Evolutionary conservation across 2,888 invertebrate genomes (phyloP).

Genomic region (Drosophila gaucha): DNA sequence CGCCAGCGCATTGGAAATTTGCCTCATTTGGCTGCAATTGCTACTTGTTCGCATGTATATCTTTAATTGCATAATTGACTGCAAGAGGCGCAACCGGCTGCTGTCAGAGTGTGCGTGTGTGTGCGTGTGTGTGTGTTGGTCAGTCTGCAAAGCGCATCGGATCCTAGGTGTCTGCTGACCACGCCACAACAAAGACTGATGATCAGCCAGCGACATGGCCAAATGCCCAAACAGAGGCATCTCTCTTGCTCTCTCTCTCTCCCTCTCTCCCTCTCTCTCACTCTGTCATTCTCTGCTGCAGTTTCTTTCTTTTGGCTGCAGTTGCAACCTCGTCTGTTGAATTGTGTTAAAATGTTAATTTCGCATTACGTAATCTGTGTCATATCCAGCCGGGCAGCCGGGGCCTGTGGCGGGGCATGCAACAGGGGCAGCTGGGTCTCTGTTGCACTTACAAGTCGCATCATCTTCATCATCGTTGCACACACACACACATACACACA

Average conservation of each 20-base stretch:
- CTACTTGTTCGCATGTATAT: slow-evolving; percentile 63
- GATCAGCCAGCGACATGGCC: slow-evolving; percentile 45
- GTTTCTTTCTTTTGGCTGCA: too few relatives aligned
- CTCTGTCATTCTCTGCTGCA: slow-evolving; percentile 3
- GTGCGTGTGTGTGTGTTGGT: slow-evolving; percentile 7
- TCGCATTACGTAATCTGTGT: slow-evolving; percentile 79
- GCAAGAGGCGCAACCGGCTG: slow-evolving; percentile 56
- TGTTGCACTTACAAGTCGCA: slow-evolving; percentile 42
- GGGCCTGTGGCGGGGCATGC: slow-evolving; percentile 8
- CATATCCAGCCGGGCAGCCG: slow-evolving; percentile 67
- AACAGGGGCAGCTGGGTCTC: slow-evolving; percentile 23
- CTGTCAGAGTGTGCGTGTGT: slow-evolving; percentile 4
- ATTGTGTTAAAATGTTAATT: slow-evolving; percentile 81
- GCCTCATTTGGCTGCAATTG: slow-evolving; percentile 69
- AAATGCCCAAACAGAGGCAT: slow-evolving; percentile 35
- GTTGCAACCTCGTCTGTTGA: slow-evolving; percentile 57
- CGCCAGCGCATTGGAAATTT: slow-evolving; percentile 62
- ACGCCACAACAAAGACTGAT: slow-evolving; percentile 66
- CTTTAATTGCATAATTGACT: slow-evolving; percentile 79
- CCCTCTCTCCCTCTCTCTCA: background rate
- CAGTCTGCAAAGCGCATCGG: slow-evolving; percentile 21
- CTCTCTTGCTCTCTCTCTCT: background rate
- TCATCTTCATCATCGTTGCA: slow-evolving; percentile 70
- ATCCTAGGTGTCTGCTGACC: slow-evolving; percentile 53
- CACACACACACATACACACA: slow-evolving; percentile 24